Percentiles rank a stretch among this genome's conserved stretches.
These are phyloP conservation scores for Anguilla rostrata DNA, from an alignment of 2,113 vertebrate genomes.

Conservation along the genomic window DNA sequence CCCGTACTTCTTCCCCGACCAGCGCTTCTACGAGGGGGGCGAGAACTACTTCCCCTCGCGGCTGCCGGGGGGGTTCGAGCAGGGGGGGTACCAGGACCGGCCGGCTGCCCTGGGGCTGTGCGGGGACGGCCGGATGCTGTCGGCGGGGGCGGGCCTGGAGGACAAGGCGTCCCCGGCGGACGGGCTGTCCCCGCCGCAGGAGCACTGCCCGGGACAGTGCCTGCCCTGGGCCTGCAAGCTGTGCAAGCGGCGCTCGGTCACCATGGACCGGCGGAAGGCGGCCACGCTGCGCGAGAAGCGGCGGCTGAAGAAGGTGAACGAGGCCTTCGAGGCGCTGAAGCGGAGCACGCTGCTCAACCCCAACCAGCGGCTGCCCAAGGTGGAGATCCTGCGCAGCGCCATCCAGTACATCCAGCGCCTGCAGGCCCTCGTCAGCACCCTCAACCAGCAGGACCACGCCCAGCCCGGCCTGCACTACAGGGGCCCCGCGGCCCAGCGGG, in stretches of 20 bases:
- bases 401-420: constrained; percentile 98
- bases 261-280: constrained; percentile 87
- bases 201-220: constrained; percentile 91
- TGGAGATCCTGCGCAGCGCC: constrained; percentile 96
- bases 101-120: constrained; percentile 77
- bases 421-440: constrained; percentile 89
- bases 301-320: constrained; percentile 94
- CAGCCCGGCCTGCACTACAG: constrained; percentile 77
- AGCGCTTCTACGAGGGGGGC: constrained; percentile 88
- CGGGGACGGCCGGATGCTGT: constrained; percentile 63
- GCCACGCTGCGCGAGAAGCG: constrained; percentile 94
- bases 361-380: constrained; percentile 96
- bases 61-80: constrained; percentile 78
- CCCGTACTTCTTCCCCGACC: constrained; percentile 93
- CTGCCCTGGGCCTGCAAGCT: constrained; percentile 96
- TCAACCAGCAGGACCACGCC: constrained; percentile 93
- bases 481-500: constrained; percentile 67
- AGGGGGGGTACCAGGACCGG: constrained; percentile 79
- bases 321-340: constrained; percentile 96
- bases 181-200: constrained; percentile 68
- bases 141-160: constrained; percentile 67
- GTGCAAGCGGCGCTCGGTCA: constrained; percentile 93
- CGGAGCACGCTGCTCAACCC: constrained; percentile 96
- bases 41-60: constrained; percentile 87
- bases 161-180: constrained; percentile 82